Evolutionary conservation across 2,113 vertebrate genomes (phyloP).

Genomic region (Scytalopus superciliaris): DNA sequence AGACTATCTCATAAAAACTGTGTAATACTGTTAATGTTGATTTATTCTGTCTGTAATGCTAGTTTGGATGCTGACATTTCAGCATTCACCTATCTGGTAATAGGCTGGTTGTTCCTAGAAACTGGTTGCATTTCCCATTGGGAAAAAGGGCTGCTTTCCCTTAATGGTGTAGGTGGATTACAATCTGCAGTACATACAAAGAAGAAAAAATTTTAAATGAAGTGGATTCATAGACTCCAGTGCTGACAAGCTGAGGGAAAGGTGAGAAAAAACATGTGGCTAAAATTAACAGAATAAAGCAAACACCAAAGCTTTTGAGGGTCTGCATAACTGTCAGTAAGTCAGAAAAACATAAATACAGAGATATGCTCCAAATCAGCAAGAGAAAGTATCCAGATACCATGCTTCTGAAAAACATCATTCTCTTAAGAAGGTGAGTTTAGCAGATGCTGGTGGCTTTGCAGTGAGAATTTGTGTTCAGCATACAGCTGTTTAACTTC

Average conservation of each 20-base stretch:
- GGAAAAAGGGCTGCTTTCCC: not conserved
- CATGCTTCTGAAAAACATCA: not conserved
- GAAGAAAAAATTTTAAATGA: not conserved
- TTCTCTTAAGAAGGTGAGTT: not conserved
- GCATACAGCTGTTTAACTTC: not conserved
- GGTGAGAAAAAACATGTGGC: not conserved
- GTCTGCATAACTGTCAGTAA: not conserved
- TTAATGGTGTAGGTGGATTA: not conserved
- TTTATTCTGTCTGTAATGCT: not conserved
- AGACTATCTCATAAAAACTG: not conserved
- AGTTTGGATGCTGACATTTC: not conserved
- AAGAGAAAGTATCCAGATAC: not conserved
- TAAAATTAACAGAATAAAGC: conserved; percentile 11
- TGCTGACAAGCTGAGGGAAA: conserved; percentile 19
- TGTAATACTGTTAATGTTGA: not conserved
- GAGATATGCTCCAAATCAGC: not conserved
- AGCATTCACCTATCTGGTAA: not conserved
- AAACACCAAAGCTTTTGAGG: not conserved
- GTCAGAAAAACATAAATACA: not conserved
- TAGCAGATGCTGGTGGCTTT: not conserved
- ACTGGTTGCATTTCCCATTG: not conserved
- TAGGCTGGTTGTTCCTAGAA: not conserved
- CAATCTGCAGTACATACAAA: not conserved
- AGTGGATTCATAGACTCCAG: not conserved
- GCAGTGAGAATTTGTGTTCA: not conserved